Base-by-base conservation (phyloP, 1,140 invertebrate genomes). In the Pseudomyrmex cubaensis region DNA sequence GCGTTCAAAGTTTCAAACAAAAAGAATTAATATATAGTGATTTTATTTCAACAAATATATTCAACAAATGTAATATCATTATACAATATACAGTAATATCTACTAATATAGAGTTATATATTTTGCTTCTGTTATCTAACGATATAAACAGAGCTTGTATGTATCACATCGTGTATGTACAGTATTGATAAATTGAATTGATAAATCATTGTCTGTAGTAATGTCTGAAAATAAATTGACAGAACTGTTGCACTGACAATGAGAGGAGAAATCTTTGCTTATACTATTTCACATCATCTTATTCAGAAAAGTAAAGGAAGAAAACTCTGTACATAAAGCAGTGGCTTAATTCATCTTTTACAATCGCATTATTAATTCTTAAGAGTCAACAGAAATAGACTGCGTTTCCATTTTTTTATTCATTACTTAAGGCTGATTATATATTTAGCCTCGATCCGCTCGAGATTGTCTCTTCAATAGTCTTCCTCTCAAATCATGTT, bases 391-490 rank as follows among this genome's bases (percentile, higher is more conserved):
- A 44, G 12, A 44, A 48, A 8, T 7, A 35, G 35, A 61, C 59
- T 50, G 44, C 12, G 5, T 25, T 17, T 10, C 46, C 7, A 7
- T 44, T 44, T 63, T 63, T 77, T 46, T 69, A 59, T 62, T 62
- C 20, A 48, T 84, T 67, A 67, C 10, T 44, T 82, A 85, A 62
- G 17, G 61, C 63, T 69, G 83, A 52, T 77, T 80, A 52, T 82
- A 83, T 77, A 46, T 87, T 88, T 88, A 83, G 73, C 67, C 83
- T 88, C 76, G 85, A 87, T 78, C 44, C 72, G 57, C 64, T 88
- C 83, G 87, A 87, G 76, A 87, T 82, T 82, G 63, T 74, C 77
- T 52, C 61, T 72, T 12, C 69, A 70, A 85, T 57, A 72, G 57
- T 46, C 66, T 85, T 56, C 74, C 17, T 67, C 46, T 82, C 44